Evolutionary conservation across 2,797 vertebrate species (phyloP), one percentile per base, ranked within the genome.

Genomic region (Eupleurogrammus muticus): DNA sequence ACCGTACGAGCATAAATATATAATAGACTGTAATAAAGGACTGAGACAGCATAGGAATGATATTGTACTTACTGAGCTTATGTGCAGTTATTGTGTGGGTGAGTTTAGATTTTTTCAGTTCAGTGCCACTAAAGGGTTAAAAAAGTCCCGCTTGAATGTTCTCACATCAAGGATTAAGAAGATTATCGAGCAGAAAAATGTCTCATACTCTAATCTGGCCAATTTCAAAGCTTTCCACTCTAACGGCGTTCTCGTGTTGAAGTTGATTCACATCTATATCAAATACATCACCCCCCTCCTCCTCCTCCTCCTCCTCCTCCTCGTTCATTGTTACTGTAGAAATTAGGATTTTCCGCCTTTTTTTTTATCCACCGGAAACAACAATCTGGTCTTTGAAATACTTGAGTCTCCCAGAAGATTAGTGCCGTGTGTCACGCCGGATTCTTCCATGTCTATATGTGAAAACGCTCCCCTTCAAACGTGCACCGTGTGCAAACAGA

Each of bases 141-240:
- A 77, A n/a, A 28, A 36, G 14, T 40, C 54, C 32, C 20, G 42
- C 28, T 53, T 63, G 52, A 56, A 55, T 77, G 82, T 79, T 79
- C 58, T 56, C 53, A 75, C 66, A 73, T 76, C 60, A 21, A 50
- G 50, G 81, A 74, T 88, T 90, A 92, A 83, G 47, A 79, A 84
- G 87, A 88, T 92, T 88, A 92, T 79, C 55, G 67, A 6, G 16
- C 17, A 81, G 72, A 88, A 87, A 90, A 87, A 91, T 82, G 66
- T 79, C 35, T 8, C 48, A 79, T 70, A 61, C 80, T 79, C 44
- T 80, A 75, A 86, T 84, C 63, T 82, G 60, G 53, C 12, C 38
- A 66, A 73, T 65, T 81, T 80, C 23, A 80, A 59, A 10, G 49
- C 54, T 77, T 72, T 47, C 24, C 21, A 28, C 50, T 74, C n/a